These are phyloP conservation scores for Zonitis immaculata DNA, from an alignment of 2,888 invertebrate species.

Conservation along the genomic window DNA sequence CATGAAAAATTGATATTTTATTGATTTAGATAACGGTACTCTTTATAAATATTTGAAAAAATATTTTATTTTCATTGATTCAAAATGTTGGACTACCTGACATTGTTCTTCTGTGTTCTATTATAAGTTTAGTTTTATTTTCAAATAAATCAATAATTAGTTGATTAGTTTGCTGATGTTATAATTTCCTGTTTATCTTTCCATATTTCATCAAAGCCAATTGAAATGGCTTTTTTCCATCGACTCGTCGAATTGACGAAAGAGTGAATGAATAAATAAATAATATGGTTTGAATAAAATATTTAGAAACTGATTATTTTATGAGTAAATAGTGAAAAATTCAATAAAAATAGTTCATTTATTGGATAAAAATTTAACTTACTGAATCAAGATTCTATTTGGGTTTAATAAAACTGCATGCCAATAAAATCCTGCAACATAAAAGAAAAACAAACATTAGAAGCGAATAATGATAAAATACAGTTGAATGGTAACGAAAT, in stretches of 20 bases:
- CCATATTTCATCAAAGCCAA: background rate
- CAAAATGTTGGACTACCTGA: too few relatives aligned
- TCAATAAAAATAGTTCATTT: background rate
- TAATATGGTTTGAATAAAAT: background rate
- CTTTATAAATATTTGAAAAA: too few relatives aligned
- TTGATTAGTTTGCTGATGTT: too few relatives aligned
- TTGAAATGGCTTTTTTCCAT: background rate
- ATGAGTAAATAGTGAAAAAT: too few relatives aligned
- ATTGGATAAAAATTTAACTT: background rate
- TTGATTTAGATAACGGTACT: too few relatives aligned
- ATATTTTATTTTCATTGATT: too few relatives aligned
- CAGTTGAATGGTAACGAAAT: too few relatives aligned
- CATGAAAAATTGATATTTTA: too few relatives aligned
- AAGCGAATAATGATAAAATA: background rate
- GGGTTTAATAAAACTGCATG: background rate
- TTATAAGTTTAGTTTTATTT: too few relatives aligned
- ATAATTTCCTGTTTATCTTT: background rate
- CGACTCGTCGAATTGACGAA: background rate
- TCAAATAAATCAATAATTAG: too few relatives aligned
- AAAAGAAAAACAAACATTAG: background rate
- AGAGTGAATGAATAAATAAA: background rate
- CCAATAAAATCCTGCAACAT: background rate
- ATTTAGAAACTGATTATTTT: background rate
- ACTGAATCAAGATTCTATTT: background rate
- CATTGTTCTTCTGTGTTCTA: too few relatives aligned